A percentile compares a stretch with the other conserved stretches of the same genome.
Evolutionary conservation across 2,113 vertebrate species (phyloP).

Genomic region (Strix aluco): DNA sequence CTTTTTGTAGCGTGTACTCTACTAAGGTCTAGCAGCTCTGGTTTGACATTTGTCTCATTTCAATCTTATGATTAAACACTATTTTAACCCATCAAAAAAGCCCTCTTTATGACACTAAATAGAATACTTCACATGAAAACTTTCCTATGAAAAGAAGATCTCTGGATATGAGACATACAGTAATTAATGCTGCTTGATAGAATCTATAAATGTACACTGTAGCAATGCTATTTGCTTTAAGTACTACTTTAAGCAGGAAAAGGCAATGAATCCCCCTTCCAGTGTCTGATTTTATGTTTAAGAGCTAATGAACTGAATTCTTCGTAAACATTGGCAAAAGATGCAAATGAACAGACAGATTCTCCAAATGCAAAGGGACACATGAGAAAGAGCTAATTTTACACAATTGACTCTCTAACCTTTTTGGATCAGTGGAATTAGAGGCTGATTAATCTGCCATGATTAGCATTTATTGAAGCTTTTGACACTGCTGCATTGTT

Average conservation of each 20-base stretch:
- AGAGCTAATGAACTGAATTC: constrained; percentile 80
- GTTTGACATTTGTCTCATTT: constrained; percentile 11
- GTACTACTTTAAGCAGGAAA: constrained; percentile 66
- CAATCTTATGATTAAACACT: constrained; percentile 53
- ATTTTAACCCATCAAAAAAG: constrained; percentile 38
- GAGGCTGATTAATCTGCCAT: constrained; percentile 86
- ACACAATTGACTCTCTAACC: constrained; percentile 85
- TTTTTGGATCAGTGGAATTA: constrained; percentile 88
- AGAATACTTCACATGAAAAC: constrained; percentile 27
- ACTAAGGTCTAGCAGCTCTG: constrained; percentile 27
- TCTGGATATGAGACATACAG: constrained; percentile 60
- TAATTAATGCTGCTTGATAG: constrained; percentile 73
- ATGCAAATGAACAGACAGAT: constrained; percentile 76
- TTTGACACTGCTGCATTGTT: constrained; percentile 65
- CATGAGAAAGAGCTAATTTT: constrained; percentile 82
- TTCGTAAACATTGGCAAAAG: constrained; percentile 77
- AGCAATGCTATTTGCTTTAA: constrained; percentile 73
- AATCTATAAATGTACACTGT: constrained; percentile 71
- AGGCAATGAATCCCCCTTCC: constrained; percentile 71
- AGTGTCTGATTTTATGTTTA: constrained; percentile 73
- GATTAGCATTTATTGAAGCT: constrained; percentile 83
- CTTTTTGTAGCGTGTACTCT: constrained; percentile 44
- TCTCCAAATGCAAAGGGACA: constrained; percentile 76
- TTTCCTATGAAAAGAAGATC: constrained; percentile 21
- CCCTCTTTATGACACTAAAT: not conserved